phyloP scores from a whole-genome alignment of 2,888 invertebrate species.

The Oligia fasciuncula region DNA sequence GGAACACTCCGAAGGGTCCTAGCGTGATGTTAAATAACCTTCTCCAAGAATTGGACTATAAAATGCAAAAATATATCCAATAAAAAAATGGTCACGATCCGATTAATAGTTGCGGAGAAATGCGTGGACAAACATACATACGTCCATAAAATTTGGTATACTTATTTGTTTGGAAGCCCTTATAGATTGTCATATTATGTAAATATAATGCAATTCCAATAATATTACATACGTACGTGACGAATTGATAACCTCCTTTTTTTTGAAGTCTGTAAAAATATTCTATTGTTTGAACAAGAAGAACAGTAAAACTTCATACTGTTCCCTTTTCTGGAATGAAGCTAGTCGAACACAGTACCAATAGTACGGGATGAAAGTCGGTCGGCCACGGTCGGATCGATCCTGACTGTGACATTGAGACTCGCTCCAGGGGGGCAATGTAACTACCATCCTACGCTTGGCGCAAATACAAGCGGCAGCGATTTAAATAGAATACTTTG shows the following conservation, averaged over 20 bases:
- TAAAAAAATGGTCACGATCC: too few relatives aligned
- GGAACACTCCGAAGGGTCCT: too few relatives aligned
- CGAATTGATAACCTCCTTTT: too few relatives aligned
- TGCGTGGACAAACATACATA: too few relatives aligned
- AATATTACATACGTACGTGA: too few relatives aligned
- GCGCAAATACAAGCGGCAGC: constrained; percentile 56
- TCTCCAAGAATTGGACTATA: not conserved
- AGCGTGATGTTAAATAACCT: not conserved
- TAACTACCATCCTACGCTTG: constrained; percentile 42
- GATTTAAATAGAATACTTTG: constrained; percentile 10
- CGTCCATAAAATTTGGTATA: too few relatives aligned
- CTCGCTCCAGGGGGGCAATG: constrained; percentile 56
- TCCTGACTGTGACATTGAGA: constrained; percentile 75
- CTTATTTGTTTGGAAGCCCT: too few relatives aligned
- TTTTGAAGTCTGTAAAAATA: not conserved
- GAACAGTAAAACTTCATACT: not conserved
- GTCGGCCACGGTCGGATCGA: constrained; percentile 52
- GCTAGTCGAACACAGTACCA: not conserved
- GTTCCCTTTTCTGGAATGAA: not conserved
- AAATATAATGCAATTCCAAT: too few relatives aligned
- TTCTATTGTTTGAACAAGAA: not conserved
- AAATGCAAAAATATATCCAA: not conserved
- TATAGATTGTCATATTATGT: too few relatives aligned
- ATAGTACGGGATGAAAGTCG: constrained; percentile 24
- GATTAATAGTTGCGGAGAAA: too few relatives aligned